Evolutionary conservation across 2,888 invertebrate genomes (phyloP).

Genomic region (Xestobium rufovillosum): DNA sequence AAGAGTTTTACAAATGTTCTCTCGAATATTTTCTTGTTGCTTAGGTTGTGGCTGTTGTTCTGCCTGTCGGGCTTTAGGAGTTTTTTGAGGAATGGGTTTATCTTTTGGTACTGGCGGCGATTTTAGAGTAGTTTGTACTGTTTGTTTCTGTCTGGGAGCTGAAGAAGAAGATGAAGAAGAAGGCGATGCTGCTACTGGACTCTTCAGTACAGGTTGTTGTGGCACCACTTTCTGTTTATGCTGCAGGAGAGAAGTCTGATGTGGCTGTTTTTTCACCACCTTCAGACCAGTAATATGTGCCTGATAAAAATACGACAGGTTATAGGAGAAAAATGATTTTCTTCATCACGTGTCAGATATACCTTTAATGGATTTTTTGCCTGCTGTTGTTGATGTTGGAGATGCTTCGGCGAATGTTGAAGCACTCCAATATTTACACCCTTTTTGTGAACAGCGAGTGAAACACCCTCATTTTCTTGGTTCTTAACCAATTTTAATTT

Average conservation of each 20-base stretch:
- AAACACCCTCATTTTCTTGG: constrained; percentile 35
- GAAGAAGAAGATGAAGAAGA: constrained; percentile 1
- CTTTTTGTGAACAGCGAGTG: constrained; percentile 36
- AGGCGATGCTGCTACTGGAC: constrained; percentile 3
- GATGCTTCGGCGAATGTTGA: constrained; percentile 35
- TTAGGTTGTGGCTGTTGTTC: constrained; percentile 27
- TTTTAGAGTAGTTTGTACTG: not conserved
- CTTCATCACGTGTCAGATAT: constrained; percentile 7
- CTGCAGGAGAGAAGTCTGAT: no score
- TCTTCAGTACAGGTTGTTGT: constrained; percentile 10
- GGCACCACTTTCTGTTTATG: no score
- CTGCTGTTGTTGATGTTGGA: constrained; percentile 12
- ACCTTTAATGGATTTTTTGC: constrained; percentile 10
- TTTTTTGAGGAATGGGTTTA: constrained; percentile 31
- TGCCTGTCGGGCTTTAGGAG: constrained; percentile 30
- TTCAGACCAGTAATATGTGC: constrained; percentile 22
- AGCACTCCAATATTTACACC: constrained; percentile 37
- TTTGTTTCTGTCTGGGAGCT: no score
- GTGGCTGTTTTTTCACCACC: constrained; percentile 25
- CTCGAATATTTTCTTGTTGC: constrained; percentile 59
- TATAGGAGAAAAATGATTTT: no score
- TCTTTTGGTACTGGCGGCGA: constrained; percentile 25
- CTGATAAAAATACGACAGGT: constrained; percentile 2
- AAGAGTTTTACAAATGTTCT: constrained; percentile 77
- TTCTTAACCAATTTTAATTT: constrained; percentile 40